Evolutionary conservation across 2,113 vertebrate genomes (phyloP), one percentile per base, ranked within the genome.

Genomic region (Ifrita kowaldi): DNA sequence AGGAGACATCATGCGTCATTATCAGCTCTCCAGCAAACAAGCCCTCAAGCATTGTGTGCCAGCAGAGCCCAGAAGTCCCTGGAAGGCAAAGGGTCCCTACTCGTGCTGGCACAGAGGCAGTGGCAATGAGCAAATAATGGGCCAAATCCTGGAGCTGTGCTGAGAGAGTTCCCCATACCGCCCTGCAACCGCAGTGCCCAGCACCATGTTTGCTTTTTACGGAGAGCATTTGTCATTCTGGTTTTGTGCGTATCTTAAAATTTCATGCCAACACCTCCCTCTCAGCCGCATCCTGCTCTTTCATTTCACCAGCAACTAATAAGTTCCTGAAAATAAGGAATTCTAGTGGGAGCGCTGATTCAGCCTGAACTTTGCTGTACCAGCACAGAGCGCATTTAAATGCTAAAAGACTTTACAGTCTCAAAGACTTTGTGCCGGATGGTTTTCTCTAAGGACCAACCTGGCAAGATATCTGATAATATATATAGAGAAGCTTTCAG

Each of bases 181-280:
- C 30, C 22, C 56, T 20, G 59, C 50, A 33, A 55, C 70, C 88
- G 18, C 27, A 16, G 64, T 32, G 33, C 57, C 33, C 74, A 56
- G 64, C n/a, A 35, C 3, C 0, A 4, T 1, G 14, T 32, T n/a
- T 64, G 49, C 26, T 16, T 30, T 39, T 4, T 3, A 5, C 30
- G 35, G 23, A 1, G 0, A 30, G 24, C 20, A 3, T 42, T 60
- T 68, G 20, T 23, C 24, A 6, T 13, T 22, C 49, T 19, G 24
- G 2, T 14, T 70, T 41, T 47, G 21, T 47, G 27, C 16, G 11
- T 64, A 27, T 69, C 49, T 44, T 27, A n/a, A 71, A 84, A 49
- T 55, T 16, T 20, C 46, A 14, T 12, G 42, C 3, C 0, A 37
- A 19, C 1, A 1, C 6, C 37, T 46, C 35, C 35, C 3, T 0